Base-by-base conservation (phyloP, 2,113 vertebrate species). In the Asarcornis scutulata region DNA sequence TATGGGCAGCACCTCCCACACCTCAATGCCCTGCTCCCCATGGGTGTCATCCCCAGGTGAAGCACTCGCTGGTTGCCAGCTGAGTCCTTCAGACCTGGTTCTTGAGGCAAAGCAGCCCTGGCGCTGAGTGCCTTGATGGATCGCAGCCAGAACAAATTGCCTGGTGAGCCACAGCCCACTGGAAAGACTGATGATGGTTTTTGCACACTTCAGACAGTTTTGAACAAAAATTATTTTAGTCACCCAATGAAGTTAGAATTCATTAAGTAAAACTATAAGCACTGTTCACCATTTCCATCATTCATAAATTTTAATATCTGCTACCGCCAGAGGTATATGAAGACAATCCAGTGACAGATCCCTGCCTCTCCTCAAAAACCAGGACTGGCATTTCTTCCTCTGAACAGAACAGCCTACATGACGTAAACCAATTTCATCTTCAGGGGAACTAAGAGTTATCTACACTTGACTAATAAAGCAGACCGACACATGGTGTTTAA, bases 1-100 rank as follows among this genome's bases (percentile, higher is more conserved):
- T 34, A 20, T 1, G 5, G 20, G 7, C 53, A 46, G 38, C 46
- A 6, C 6, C 71, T 20, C 25, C 71, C 38, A n/a, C 2, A 0
- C 7, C 23, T 52, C 23, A 52, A 52, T 52, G 46, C 20, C 46
- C 46, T 9, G 9, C 7, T 40, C 29, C 63, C 56, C 17, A 13
- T 1, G 1, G 31, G 22, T 16, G 16, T 34, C 63, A 29, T 4
- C 8, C 27, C 46, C 0, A 40, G 52, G 5, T 13, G 3, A 2
- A 64, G 63, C 18, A 17, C 16, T 21, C 2, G 17, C 5, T 29
- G 10, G 4, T 15, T 6, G 31, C 32, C 0, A 1, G 13, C 36
- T 2, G 1, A 5, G 42, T 17, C 48, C 63, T 22, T 7, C 7
- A 6, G 21, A 55, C 7, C 9, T 1, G 3, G 25, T 13, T 4